A percentile compares a stretch with the other conserved stretches of the same genome.
Conservation (phyloP, 2,888 invertebrate genomes). For the Loripinus fragilis region DNA sequence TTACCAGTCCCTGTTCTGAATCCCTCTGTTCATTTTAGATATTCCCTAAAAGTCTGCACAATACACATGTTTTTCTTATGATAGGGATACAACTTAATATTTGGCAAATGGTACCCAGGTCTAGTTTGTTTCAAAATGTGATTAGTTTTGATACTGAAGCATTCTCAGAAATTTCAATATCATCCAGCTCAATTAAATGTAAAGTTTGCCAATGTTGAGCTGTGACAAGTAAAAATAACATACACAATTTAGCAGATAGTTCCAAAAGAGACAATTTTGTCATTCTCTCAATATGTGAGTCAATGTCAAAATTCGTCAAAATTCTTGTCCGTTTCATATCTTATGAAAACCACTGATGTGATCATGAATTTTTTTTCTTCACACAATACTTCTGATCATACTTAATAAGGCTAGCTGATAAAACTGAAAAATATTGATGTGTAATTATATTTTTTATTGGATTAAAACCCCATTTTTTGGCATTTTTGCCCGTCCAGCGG, state of each 20-base stretch:
- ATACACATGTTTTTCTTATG: conserved; percentile 8
- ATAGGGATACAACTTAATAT: not conserved
- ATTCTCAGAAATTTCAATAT: not conserved
- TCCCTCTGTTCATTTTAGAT: not conserved
- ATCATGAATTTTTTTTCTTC: too few species aligned
- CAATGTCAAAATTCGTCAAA: too few species aligned
- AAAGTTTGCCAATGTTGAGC: not conserved
- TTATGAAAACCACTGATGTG: too few species aligned
- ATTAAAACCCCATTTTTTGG: too few species aligned
- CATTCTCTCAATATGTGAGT: not conserved
- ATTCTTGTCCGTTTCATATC: too few species aligned
- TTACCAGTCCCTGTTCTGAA: conserved; percentile 13
- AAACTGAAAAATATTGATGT: too few species aligned
- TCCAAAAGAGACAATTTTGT: not conserved
- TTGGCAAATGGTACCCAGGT: conserved; percentile 7
- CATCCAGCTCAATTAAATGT: conserved; percentile 3
- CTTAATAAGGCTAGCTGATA: too few species aligned
- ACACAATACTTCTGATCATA: too few species aligned
- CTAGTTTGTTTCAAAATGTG: not conserved
- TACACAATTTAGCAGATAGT: not conserved
- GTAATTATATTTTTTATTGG: too few species aligned
- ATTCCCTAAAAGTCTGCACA: not conserved
- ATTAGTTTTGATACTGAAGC: too few species aligned
- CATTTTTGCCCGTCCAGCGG: too few species aligned
- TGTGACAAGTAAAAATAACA: not conserved